Conservation (phyloP, 2,888 invertebrate genomes). For the Tetragnatha montana region DNA sequence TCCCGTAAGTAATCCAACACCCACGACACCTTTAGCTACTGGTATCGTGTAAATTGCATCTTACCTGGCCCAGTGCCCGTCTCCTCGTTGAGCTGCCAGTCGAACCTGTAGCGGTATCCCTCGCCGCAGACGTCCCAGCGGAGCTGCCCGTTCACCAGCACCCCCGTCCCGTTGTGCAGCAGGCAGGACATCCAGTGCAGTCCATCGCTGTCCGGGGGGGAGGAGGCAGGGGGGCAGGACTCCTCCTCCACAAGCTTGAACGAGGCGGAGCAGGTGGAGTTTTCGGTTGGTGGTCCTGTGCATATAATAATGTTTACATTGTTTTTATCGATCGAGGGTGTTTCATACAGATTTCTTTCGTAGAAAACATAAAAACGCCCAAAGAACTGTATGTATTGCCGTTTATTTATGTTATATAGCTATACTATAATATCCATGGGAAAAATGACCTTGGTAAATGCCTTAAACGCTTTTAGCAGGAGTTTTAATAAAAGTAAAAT, state of each 20-base stretch:
- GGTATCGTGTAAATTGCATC: too few species aligned
- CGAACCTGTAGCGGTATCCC: slow-evolving; percentile 56
- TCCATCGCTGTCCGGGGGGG: neutral
- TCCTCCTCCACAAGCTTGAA: slow-evolving; percentile 35
- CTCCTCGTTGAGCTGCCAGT: slow-evolving; percentile 23
- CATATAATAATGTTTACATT: neutral
- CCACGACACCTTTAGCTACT: too few species aligned
- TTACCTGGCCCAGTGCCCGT: slow-evolving; percentile 50
- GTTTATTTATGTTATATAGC: too few species aligned
- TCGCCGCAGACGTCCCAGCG: slow-evolving; percentile 31
- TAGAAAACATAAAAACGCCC: too few species aligned
- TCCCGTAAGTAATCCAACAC: too few species aligned
- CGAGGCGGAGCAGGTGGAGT: neutral
- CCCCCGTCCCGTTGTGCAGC: slow-evolving; percentile 27
- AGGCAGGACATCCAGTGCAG: slow-evolving; percentile 57
- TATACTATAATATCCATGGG: too few species aligned
- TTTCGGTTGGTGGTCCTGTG: neutral
- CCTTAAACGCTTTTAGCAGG: too few species aligned
- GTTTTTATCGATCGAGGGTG: too few species aligned
- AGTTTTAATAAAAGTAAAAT: too few species aligned
- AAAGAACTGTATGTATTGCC: too few species aligned
- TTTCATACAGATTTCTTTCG: too few species aligned
- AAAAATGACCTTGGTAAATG: too few species aligned
- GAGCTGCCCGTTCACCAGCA: slow-evolving; percentile 20
- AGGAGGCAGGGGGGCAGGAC: slow-evolving; percentile 19